Base-by-base conservation (phyloP, 2,888 invertebrate species). In the Ennomos erosarius region DNA sequence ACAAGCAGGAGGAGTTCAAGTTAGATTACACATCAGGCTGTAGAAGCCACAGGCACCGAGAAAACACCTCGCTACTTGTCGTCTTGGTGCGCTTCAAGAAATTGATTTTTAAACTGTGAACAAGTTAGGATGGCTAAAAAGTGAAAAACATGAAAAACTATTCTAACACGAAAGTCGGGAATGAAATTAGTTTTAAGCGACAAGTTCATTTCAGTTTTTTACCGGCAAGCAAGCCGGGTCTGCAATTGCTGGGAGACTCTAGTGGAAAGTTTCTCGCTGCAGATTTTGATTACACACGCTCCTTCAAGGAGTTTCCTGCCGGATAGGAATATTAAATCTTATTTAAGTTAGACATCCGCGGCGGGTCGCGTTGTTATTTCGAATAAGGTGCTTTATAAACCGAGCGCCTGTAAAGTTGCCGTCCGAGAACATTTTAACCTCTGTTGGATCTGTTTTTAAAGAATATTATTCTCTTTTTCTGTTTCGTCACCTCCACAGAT, bases 221-320 rank as follows among this genome's bases (percentile, higher is more conserved):
- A 85, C 81, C 84, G 79, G 62, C 33, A 48, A 53, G 82, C 75
- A 75, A 81, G 82, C 82, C 75, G 75, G 84, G 80, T 81, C 83
- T 87, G 85, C 89, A 81, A 88, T 87, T 86, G 89, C 89, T 84
- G 68, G 80, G 78, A 87, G 87, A 85, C 85, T 89, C 85, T 81
- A 77, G 84, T 78, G 67, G 78, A 85, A 90, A 91, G 82, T 91
- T 90, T 80, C 75, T 71, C 84, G 80, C 78, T 88, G 89, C 87
- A 88, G 88, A 89, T 92, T 92, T 90, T 92, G 90, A 92, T 92
- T 92, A 92, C 90, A 92, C 84, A 90, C 90, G 89, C 90, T 91
- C 83, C 85, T 88, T 85, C 82, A 83, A 81, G 81, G 87, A 91
- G 87, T 87, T 91, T 88, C 84, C 82, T 85, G 83, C 75, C 78